Conservation (phyloP, 2,113 vertebrate species). For the Ochotona curzoniae region DNA sequence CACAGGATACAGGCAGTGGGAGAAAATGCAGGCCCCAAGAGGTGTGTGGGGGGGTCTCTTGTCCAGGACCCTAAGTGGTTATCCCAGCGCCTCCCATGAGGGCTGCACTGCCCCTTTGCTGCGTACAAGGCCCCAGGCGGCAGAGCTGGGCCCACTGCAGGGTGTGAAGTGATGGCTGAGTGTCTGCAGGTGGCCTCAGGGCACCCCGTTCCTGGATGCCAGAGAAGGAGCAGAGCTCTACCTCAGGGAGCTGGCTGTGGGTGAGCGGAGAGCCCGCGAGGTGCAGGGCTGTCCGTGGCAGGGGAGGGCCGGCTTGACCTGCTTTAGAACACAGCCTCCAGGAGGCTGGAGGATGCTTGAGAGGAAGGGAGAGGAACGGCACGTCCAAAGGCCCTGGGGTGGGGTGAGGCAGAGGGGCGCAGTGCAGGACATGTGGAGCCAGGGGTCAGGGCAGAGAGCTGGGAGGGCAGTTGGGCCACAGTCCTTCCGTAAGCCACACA, state of each 20-base stretch:
- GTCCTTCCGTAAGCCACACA: background rate
- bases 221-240: too few species aligned
- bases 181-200: too few species aligned
- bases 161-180: too few species aligned
- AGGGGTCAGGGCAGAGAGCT: background rate
- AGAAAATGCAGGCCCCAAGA: background rate
- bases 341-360: background rate
- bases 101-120: background rate
- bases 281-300: background rate
- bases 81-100: too few species aligned
- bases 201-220: too few species aligned
- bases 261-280: background rate
- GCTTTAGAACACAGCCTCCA: background rate
- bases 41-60: background rate
- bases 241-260: background rate
- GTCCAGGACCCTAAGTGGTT: background rate
- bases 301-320: background rate
- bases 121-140: too few species aligned
- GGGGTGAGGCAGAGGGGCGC: background rate
- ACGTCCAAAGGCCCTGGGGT: too few species aligned
- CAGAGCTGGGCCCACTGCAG: too few species aligned
- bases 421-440: background rate
- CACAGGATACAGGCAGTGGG: background rate
- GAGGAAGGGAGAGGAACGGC: background rate
- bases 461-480: background rate